These are phyloP conservation scores for Acleris laterana DNA, from an alignment of 2,888 invertebrate genomes.

Conservation along the genomic window DNA sequence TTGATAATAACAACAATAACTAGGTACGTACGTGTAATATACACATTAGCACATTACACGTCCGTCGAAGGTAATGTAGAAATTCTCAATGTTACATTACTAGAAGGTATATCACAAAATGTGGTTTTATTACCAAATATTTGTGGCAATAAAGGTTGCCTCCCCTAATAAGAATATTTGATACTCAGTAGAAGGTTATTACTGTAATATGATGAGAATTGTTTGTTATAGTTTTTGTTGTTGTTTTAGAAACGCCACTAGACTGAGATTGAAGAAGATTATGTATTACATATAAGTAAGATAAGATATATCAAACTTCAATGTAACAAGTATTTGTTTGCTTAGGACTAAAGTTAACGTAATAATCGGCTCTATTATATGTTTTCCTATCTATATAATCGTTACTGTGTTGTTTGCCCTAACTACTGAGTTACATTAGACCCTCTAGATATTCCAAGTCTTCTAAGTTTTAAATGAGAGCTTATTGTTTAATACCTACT, in stretches of 20 bases:
- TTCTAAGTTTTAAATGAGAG: background rate
- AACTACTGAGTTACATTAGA: too few relatives aligned
- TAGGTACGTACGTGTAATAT: too few relatives aligned
- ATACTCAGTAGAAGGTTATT: conserved; percentile 15
- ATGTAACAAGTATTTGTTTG: too few relatives aligned
- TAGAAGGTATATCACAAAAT: background rate
- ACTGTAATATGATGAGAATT: conserved; percentile 4
- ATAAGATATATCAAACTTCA: too few relatives aligned
- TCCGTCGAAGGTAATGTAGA: background rate
- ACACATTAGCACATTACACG: too few relatives aligned
- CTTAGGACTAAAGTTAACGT: too few relatives aligned
- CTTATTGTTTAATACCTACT: background rate
- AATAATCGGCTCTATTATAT: too few relatives aligned
- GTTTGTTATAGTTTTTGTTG: background rate
- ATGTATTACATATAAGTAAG: too few relatives aligned
- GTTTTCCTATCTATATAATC: background rate
- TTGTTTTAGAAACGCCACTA: background rate
- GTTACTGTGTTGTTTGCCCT: too few relatives aligned
- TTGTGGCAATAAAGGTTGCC: conserved; percentile 21
- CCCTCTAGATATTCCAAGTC: background rate
- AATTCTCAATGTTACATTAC: background rate
- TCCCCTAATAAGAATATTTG: conserved; percentile 13
- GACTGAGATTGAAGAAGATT: background rate
- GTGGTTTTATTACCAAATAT: conserved; percentile 19
- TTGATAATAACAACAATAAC: background rate